Conservation (phyloP, 2,797 vertebrate species). For the Pelodytes ibericus region DNA sequence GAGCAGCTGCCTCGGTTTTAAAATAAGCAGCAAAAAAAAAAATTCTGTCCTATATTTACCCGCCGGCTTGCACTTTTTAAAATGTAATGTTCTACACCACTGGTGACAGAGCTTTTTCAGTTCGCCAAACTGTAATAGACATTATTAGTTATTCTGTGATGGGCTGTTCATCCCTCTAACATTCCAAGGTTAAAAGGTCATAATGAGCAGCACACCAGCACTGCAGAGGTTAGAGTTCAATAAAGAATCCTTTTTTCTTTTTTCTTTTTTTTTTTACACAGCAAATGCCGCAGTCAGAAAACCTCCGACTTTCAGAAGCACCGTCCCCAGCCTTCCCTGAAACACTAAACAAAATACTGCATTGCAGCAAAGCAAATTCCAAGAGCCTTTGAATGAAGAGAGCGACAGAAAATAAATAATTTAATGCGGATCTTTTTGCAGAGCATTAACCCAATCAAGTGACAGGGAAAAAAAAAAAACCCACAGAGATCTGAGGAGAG, state of each 20-base stretch:
- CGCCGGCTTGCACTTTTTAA: too few relatives aligned
- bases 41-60: too few relatives aligned
- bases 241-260: not conserved
- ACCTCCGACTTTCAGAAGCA: not conserved
- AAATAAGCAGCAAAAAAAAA: too few relatives aligned
- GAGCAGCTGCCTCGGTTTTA: too few relatives aligned
- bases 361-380: slow-evolving; percentile 45
- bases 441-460: slow-evolving; percentile 22
- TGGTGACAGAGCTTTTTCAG: too few relatives aligned
- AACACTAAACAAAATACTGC: slow-evolving; percentile 42
- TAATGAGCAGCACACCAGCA: too few relatives aligned
- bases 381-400: slow-evolving; percentile 23
- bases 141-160: too few relatives aligned
- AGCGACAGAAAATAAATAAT: slow-evolving; percentile 28
- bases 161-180: too few relatives aligned
- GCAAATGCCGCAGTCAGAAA: not conserved
- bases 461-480: not conserved
- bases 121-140: too few relatives aligned
- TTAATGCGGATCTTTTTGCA: slow-evolving; percentile 25
- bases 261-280: not conserved
- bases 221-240: not conserved
- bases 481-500: not conserved
- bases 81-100: too few relatives aligned
- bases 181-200: too few relatives aligned
- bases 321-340: not conserved